Conservation (phyloP, 2,113 vertebrate genomes). For the Tylochromis polylepis region DNA sequence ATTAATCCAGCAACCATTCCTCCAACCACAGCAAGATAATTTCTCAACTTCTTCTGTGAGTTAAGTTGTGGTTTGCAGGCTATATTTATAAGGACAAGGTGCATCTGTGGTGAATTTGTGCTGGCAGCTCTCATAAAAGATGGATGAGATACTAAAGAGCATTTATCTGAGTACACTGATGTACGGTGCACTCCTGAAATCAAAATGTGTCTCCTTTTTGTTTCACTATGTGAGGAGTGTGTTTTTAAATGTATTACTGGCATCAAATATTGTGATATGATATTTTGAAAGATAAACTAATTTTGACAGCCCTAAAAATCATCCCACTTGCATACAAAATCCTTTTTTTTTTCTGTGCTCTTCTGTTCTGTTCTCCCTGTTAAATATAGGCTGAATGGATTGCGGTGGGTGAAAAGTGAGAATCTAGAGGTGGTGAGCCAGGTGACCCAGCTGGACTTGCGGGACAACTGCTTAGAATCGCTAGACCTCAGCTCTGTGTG, state of each 20-base stretch:
- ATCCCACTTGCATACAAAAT: not conserved
- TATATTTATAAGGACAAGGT: conserved; percentile 31
- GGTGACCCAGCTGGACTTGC: conserved; percentile 84
- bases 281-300: not conserved
- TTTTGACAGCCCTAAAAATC: not conserved
- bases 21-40: not conserved
- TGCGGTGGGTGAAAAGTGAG: conserved; percentile 74
- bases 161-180: not conserved
- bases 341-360: not conserved
- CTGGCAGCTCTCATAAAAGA: conserved; percentile 25
- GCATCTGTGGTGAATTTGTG: conserved; percentile 38
- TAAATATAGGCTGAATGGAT: conserved; percentile 80
- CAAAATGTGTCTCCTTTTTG: not conserved
- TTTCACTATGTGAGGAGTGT: not conserved
- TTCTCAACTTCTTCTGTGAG: not conserved
- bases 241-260: not conserved
- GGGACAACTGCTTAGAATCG: conserved; percentile 83
- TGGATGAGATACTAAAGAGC: not conserved
- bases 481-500: conserved; percentile 85
- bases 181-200: not conserved
- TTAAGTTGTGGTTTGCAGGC: conserved; percentile 1
- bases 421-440: conserved; percentile 79
- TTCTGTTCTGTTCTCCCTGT: not conserved
- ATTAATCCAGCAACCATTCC: not conserved
- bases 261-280: not conserved